phyloP scores from a whole-genome alignment of 2,888 invertebrate genomes.

The Drosophila austrosaltans region DNA sequence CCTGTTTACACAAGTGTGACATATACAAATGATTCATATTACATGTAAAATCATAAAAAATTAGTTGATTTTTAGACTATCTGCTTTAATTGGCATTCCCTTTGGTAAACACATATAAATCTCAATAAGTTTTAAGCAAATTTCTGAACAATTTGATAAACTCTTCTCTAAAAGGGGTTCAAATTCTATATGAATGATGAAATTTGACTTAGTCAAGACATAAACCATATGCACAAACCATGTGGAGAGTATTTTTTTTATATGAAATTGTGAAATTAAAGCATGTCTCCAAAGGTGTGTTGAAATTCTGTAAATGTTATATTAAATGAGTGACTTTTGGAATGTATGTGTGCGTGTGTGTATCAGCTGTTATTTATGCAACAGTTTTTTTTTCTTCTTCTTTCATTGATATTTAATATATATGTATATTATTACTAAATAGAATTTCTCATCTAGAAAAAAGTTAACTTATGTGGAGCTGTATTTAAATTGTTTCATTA shows the following conservation, averaged over 20 bases:
- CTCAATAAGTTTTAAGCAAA: no score
- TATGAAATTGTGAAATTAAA: not conserved
- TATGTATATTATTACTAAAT: constrained; percentile 56
- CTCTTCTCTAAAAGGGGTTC: not conserved
- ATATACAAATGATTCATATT: no score
- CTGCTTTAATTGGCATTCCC: no score
- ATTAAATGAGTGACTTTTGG: not conserved
- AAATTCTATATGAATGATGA: not conserved
- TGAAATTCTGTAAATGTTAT: not conserved
- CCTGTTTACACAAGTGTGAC: no score
- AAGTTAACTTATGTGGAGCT: constrained; percentile 50
- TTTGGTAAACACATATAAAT: no score
- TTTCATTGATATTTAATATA: constrained; percentile 52
- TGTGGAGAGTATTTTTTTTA: not conserved
- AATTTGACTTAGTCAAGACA: not conserved
- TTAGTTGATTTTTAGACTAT: no score
- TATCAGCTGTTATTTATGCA: constrained; percentile 5
- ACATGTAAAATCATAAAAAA: no score
- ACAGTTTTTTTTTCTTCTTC: not conserved
- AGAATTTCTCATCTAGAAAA: constrained; percentile 43
- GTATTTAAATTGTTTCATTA: constrained; percentile 39
- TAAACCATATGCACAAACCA: not conserved
- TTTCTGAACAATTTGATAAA: not conserved
- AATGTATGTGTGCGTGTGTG: constrained; percentile 12
- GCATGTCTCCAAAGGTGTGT: not conserved